These are phyloP conservation scores for Agrotis puta DNA, from an alignment of 2,888 invertebrate genomes.

Conservation along the genomic window DNA sequence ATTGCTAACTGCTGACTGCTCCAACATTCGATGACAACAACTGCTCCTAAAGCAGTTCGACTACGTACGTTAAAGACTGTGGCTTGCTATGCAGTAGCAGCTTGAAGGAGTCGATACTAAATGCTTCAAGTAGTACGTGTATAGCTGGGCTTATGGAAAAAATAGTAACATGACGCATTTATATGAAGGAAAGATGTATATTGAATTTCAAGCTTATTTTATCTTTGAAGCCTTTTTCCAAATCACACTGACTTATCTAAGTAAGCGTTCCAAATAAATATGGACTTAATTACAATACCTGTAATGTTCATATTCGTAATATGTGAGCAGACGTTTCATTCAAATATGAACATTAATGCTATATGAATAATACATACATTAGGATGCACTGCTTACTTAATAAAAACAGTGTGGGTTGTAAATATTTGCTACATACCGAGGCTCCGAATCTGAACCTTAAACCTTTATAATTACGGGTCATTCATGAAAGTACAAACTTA, in stretches of 20 bases:
- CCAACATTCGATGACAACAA: no score
- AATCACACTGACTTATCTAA: background rate
- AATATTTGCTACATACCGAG: background rate
- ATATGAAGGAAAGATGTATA: background rate
- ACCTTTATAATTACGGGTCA: constrained; percentile 31
- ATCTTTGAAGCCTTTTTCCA: background rate
- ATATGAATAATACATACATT: background rate
- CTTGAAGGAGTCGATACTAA: no score
- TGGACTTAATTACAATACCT: background rate
- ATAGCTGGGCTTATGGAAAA: no score
- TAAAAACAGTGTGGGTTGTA: background rate
- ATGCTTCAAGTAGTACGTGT: no score
- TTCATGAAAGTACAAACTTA: constrained; percentile 41
- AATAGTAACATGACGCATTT: no score
- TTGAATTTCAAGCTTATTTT: background rate
- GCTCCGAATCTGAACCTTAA: background rate
- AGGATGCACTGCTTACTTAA: background rate
- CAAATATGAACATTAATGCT: background rate
- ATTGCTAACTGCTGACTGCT: no score
- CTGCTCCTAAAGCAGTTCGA: no score
- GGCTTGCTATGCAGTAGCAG: no score
- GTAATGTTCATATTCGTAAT: background rate
- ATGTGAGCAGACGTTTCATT: background rate
- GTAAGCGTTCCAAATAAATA: background rate
- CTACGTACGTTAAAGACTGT: no score